phyloP scores from a whole-genome alignment of 2,797 vertebrate genomes.

The Antennarius maculatus region DNA sequence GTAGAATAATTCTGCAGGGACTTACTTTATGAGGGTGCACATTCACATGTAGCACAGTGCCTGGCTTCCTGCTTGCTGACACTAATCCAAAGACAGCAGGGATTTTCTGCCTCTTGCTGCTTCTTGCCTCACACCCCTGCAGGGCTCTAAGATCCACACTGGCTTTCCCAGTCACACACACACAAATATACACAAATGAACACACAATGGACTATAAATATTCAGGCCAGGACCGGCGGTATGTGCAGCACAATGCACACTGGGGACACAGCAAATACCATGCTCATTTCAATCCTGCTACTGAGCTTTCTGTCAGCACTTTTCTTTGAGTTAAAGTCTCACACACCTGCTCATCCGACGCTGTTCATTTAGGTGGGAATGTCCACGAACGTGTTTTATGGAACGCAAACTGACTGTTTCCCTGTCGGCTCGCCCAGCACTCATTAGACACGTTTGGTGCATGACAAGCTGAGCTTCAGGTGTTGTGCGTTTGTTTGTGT shows the following conservation, averaged over 20 bases:
- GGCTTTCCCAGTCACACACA: constrained; percentile 57
- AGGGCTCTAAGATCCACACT: constrained; percentile 72
- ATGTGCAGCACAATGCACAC: constrained; percentile 50
- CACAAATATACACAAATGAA: constrained; percentile 57
- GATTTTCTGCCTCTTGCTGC: constrained; percentile 81
- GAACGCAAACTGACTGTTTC: constrained; percentile 40
- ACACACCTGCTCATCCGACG: constrained; percentile 66
- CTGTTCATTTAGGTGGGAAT: constrained; percentile 61
- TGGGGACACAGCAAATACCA: constrained; percentile 53
- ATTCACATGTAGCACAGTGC: constrained; percentile 52
- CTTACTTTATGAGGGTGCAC: constrained; percentile 51
- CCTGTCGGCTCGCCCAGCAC: neutral
- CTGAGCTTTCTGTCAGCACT: constrained; percentile 64
- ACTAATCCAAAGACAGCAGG: constrained; percentile 79
- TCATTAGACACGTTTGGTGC: constrained; percentile 43
- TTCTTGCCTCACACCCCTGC: constrained; percentile 82
- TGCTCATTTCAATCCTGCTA: constrained; percentile 53
- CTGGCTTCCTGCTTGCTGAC: constrained; percentile 75
- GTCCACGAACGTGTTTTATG: constrained; percentile 44
- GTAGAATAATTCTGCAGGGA: constrained; percentile 29
- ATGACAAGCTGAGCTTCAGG: constrained; percentile 53
- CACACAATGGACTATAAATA: constrained; percentile 72
- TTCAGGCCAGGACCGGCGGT: constrained; percentile 59
- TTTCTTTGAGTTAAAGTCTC: constrained; percentile 28
- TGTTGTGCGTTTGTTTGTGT: constrained; percentile 57